Evolutionary conservation across 2,888 invertebrate genomes (phyloP).

Genomic region (Abrostola triplasia): DNA sequence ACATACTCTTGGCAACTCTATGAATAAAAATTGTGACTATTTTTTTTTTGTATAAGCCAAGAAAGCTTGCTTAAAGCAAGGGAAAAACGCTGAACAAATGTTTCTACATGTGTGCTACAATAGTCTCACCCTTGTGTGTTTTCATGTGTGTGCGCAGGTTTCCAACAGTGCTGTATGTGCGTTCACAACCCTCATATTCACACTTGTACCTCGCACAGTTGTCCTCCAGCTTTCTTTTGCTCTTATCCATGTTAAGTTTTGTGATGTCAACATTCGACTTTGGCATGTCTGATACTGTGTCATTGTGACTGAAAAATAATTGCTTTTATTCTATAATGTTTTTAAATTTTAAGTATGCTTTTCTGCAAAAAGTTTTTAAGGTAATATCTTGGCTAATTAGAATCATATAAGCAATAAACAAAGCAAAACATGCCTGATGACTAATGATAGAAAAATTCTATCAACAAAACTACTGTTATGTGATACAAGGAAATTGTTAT

Average conservation of each 20-base stretch:
- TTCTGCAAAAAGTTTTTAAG: too few species aligned
- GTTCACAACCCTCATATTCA: conserved; percentile 95
- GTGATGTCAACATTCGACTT: conserved; percentile 65
- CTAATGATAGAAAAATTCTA: neutral
- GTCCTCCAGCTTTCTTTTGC: conserved; percentile 75
- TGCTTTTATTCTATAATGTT: neutral
- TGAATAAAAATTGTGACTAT: too few species aligned
- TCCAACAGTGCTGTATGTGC: conserved; percentile 97
- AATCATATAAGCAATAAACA: neutral
- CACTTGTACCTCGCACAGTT: conserved; percentile 91
- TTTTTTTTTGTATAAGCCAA: too few species aligned
- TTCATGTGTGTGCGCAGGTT: conserved; percentile 98
- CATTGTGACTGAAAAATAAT: conserved; percentile 72
- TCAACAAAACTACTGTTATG: neutral
- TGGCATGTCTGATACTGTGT: conserved; percentile 68
- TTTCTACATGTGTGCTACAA: conserved; percentile 11
- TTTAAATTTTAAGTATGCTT: neutral
- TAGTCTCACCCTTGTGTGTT: conserved; percentile 95
- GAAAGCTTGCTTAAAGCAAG: too few species aligned
- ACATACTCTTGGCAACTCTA: too few species aligned
- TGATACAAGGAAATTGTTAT: conserved; percentile 8
- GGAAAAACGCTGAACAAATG: too few species aligned
- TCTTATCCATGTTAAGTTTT: conserved; percentile 69
- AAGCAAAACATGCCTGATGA: neutral
- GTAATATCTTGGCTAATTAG: too few species aligned